phyloP scores from a whole-genome alignment of 2,888 invertebrate species.

The Eumacrocentrus americanus region DNA sequence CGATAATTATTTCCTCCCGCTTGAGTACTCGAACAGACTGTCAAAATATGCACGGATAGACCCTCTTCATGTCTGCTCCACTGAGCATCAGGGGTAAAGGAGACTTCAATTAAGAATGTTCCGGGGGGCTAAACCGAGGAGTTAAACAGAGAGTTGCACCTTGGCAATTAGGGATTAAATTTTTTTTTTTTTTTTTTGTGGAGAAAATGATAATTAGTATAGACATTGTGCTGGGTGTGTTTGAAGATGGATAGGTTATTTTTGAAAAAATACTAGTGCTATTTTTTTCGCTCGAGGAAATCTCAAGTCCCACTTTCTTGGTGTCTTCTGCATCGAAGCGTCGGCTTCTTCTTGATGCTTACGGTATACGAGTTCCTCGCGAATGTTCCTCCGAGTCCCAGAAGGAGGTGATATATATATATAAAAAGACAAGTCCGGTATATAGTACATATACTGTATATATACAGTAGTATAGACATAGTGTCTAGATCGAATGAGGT shows the following conservation, averaged over 20 bases:
- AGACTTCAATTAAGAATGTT: neutral
- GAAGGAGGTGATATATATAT: too few species aligned
- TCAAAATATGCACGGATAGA: constrained; percentile 15
- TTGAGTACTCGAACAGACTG: constrained; percentile 18
- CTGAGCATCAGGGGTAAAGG: constrained; percentile 2
- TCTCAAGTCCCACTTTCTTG: too few species aligned
- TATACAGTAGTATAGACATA: neutral
- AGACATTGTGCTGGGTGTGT: neutral
- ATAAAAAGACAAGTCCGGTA: too few species aligned
- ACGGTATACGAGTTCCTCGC: too few species aligned
- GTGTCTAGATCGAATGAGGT: constrained; percentile 35
- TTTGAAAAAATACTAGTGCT: too few species aligned
- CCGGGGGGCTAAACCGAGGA: neutral
- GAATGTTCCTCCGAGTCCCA: too few species aligned
- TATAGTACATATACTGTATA: too few species aligned
- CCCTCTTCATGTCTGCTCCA: constrained; percentile 17
- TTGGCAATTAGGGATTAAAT: neutral
- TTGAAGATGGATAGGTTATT: neutral
- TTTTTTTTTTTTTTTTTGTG: neutral
- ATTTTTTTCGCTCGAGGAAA: too few species aligned
- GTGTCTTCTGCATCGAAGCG: neutral
- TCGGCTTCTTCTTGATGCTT: too few species aligned
- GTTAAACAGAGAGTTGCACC: neutral
- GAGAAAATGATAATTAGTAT: neutral
- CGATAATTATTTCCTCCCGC: constrained; percentile 28